Conservation (phyloP, 2,888 invertebrate species). For the Drosophila ezoana region DNA sequence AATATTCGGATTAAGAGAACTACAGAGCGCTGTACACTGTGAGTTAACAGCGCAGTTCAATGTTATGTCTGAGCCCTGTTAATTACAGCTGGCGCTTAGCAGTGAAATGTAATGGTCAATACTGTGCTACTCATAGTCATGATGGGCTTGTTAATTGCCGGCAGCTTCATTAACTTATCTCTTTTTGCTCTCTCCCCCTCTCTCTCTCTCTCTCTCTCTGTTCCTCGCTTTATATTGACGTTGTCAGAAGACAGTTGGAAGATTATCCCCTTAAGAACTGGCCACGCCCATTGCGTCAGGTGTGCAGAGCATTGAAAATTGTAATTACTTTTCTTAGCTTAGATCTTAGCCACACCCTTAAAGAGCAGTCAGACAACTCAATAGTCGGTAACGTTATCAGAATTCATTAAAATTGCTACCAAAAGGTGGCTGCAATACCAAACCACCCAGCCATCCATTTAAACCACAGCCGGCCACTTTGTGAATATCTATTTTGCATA, state of each 20-base stretch:
- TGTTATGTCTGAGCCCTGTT: slow-evolving; percentile 2
- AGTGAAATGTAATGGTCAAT: background rate
- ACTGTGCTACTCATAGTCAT: slow-evolving; percentile 1
- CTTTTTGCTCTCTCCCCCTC: background rate
- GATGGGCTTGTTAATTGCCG: slow-evolving; percentile 41
- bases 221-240: slow-evolving; percentile 7
- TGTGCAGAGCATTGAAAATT: slow-evolving; percentile 21
- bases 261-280: background rate
- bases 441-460: slow-evolving; percentile 2
- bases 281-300: slow-evolving; percentile 21
- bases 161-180: slow-evolving; percentile 25
- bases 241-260: slow-evolving; percentile 1
- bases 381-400: slow-evolving; percentile 25
- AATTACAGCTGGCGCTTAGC: background rate
- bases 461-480: slow-evolving; percentile 2
- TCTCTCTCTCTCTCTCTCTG: background rate
- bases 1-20: slow-evolving; percentile 52
- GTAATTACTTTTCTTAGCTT: slow-evolving; percentile 7
- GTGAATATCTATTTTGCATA: slow-evolving; percentile 43
- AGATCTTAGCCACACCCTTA: slow-evolving; percentile 10
- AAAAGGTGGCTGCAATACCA: background rate
- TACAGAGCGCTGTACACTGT: slow-evolving; percentile 13
- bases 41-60: slow-evolving; percentile 4
- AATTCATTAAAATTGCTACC: slow-evolving; percentile 41
- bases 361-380: background rate